Evolutionary conservation across 2,113 vertebrate species (phyloP), one percentile per base, ranked within the genome.

Genomic region (Malaclemys terrapin): DNA sequence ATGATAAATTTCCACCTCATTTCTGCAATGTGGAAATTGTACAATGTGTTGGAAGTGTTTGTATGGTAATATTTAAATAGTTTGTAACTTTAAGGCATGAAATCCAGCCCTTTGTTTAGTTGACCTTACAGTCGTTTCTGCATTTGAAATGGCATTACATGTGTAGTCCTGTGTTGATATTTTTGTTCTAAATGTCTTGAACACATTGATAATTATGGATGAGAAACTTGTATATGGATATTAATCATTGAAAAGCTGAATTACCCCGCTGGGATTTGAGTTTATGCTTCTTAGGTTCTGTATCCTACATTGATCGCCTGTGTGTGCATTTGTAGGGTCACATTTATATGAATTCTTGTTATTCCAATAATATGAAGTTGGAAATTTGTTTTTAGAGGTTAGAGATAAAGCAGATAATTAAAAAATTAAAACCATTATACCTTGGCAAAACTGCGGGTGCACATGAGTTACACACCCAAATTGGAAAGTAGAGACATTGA

Each of bases 161-260:
- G 1, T 0, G 0, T 2, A 85, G 29, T 7, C 90, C 53, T 20
- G 76, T 50, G 1, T 82, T 85, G 0, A 0, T 50, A 8, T 89
- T 93, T 49, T 85, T 85, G 22, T 14, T 80, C 20, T 53, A 6
- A 19, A 3, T 75, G 10, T 89, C 80, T 79, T 78, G 75, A 45
- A 3, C 88, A 20, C 85, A 85, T 79, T 89, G 59, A 69, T 16
- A 9, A 17, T 57, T 82, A 56, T 47, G 42, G 11, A 16, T 78
- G 42, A 78, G 25, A 25, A 47, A 45, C 12, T 2, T 89, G 22
- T 82, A 78, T 91, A 57, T 81, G 59, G 69, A 6, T 90, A 83
- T 59, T 72, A 79, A 90, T 91, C 4, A 49, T 11, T 90, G 29
- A 7, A 38, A 35, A 84, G 5, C 87, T 89, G 78, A 89, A 11